phyloP scores from a whole-genome alignment of 35 echinoderm and acorn worm genomes.

The Apostichopus japonicus region DNA sequence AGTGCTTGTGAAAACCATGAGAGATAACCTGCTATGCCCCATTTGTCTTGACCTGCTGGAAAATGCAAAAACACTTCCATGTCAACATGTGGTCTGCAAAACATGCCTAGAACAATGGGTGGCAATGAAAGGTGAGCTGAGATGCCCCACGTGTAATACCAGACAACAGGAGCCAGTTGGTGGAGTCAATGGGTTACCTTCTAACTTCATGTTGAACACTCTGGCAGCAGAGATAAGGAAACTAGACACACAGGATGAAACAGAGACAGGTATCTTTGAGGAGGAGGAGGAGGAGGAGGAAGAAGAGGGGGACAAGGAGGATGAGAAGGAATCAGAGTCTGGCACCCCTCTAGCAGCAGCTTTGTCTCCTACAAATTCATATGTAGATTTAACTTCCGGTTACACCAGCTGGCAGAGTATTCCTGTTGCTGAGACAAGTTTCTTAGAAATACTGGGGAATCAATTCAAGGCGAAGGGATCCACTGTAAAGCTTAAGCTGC shows the following conservation, averaged over 20 bases:
- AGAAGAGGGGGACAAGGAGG: background rate
- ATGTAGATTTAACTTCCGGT: too few relatives aligned
- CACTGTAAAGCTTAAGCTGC: background rate
- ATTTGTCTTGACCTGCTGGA: background rate
- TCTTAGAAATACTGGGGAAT: background rate
- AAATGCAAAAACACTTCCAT: conserved; percentile 35
- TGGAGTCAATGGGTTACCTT: background rate
- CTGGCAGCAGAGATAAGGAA: conserved; percentile 39
- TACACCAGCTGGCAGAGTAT: too few relatives aligned
- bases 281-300: background rate
- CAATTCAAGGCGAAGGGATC: background rate
- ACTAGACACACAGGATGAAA: background rate
- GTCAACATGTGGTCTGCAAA: conserved; percentile 29
- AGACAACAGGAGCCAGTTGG: background rate
- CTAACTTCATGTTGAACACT: conserved; percentile 20
- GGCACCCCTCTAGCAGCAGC: background rate
- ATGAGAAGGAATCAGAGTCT: background rate
- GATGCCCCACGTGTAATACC: conserved; percentile 33
- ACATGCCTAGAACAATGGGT: conserved; percentile 16
- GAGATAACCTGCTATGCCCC: background rate
- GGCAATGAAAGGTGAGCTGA: conserved; percentile 1
- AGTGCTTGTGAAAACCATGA: background rate
- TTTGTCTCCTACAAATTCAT: too few relatives aligned
- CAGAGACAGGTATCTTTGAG: background rate
- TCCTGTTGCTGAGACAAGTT: background rate